Conservation (phyloP, 2,797 vertebrate species). For the Myotis myotis region DNA sequence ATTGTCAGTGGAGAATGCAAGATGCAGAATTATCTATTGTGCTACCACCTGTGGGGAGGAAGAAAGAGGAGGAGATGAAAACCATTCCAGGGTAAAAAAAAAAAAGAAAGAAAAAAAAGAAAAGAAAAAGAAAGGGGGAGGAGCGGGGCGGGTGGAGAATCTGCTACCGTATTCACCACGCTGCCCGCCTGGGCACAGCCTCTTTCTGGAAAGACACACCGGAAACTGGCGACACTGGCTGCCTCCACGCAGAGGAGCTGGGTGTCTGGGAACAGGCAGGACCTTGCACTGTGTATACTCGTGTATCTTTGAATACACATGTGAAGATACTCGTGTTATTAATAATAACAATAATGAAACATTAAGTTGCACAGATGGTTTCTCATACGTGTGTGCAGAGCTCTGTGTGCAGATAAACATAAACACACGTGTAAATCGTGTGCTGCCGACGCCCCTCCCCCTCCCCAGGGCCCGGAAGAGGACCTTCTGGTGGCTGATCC, state of each 20-base stretch:
- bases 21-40: neutral
- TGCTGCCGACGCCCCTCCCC: neutral
- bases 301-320: neutral
- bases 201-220: neutral
- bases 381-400: neutral
- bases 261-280: neutral
- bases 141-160: rapidly evolving
- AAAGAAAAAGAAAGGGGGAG: no score
- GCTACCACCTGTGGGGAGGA: neutral
- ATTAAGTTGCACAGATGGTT: neutral
- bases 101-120: no score
- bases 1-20: neutral
- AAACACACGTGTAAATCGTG: neutral
- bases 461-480: constrained; percentile 58
- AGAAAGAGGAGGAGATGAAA: neutral
- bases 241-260: neutral
- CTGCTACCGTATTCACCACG: neutral
- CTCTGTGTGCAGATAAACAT: neutral
- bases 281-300: neutral
- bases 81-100: neutral
- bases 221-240: neutral
- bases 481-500: constrained; percentile 3
- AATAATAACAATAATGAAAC: neutral
- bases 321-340: neutral
- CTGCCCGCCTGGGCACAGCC: neutral